Evolutionary conservation across 2,888 invertebrate genomes (phyloP), one percentile per base, ranked within the genome.

Genomic region (Blera fallax): DNA sequence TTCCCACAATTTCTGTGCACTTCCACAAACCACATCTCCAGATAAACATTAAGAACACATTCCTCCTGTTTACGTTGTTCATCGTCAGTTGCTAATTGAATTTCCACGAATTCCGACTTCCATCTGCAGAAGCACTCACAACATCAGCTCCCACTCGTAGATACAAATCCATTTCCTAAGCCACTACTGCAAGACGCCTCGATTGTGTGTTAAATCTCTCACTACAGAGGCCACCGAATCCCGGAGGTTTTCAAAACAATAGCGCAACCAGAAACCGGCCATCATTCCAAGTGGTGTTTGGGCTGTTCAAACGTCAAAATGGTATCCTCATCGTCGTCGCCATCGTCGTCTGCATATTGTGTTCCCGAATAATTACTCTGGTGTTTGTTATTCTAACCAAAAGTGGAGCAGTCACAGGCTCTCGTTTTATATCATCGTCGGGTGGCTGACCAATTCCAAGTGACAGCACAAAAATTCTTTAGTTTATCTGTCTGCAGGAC

Each of bases 181-280:
- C 34, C 43, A 52, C 29, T 32, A 52, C 45, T 65, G 52, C 65
- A 82, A 76, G 82, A 78, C 14, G 62, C 69, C 84, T 79, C 79
- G 79, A 84, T 84, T 79, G 84, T 70, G 84, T 70, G 74, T 84
- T 84, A 84, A 76, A 79, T 84, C 79, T 79, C 58, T 84, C 84
- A 74, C 78, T 78, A 60, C 79, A 76, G 45, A 45, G 40, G 60
- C 58, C 74, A 43, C 74, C 10, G 21, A 34, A 27, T 18, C 54
- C 24, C 21, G 62, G 77, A 45, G 77, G 56, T 67, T 70, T 54
- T 34, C 69, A 69, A 78, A 78, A 78, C 69, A 78, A 78, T 78
- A 45, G 29, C 73, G 40, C 40, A 72, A 77, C 77, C 82, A 37
- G 67, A 83, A 62, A 73, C 78, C 73, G 48, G 50, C 70, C 43